Percentiles rank a stretch among this genome's conserved stretches.
Conservation (phyloP, 35 echinoderm and acorn worm genomes). For the Hemicentrotus pulcherrimus region DNA sequence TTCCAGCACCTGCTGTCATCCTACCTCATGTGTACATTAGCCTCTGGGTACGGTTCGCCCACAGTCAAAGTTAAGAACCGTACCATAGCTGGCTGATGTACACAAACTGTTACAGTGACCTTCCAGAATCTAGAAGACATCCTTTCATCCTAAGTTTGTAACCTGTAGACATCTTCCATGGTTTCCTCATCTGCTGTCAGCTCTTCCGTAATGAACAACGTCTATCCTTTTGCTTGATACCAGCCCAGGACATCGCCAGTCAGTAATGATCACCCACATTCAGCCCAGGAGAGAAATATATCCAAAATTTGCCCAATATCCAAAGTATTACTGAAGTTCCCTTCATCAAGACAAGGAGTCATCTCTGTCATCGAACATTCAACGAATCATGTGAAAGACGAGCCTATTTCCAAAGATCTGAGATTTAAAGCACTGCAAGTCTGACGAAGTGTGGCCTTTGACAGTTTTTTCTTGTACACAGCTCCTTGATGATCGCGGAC, state of each 20-base stretch:
- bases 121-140: not conserved
- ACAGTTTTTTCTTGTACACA: not conserved
- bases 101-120: not conserved
- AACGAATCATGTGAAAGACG: not conserved
- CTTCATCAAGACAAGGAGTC: not conserved
- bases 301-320: not conserved
- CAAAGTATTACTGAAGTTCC: not conserved
- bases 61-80: not conserved
- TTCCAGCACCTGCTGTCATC: not conserved
- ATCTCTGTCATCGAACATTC: not conserved
- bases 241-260: not conserved
- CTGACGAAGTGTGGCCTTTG: not conserved
- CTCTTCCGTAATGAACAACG: not conserved
- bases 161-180: not conserved
- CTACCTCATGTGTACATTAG: not conserved
- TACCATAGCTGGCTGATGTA: not conserved
- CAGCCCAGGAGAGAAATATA: not conserved
- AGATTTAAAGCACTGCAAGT: not conserved
- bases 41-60: not conserved
- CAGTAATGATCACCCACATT: not conserved
- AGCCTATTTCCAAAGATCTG: not conserved
- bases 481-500: not conserved
- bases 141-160: not conserved
- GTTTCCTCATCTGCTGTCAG: not conserved
- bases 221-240: not conserved